phyloP scores from a whole-genome alignment of 2,797 vertebrate genomes.

The Pygocentrus nattereri region DNA sequence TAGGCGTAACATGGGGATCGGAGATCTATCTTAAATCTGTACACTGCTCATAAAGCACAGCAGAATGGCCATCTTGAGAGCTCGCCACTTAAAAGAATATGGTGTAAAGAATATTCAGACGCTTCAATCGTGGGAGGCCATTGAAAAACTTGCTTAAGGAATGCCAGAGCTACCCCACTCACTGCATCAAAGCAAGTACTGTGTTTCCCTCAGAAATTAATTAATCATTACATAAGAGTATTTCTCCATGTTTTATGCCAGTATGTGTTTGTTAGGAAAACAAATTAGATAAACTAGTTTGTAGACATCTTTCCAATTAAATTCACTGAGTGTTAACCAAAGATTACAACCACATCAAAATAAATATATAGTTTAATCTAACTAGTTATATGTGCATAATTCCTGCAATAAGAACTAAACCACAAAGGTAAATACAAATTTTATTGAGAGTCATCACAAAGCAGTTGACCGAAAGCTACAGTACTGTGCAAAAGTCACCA shows the following conservation, averaged over 20 bases:
- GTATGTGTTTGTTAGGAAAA: neutral
- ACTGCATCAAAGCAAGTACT: neutral
- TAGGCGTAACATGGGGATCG: neutral
- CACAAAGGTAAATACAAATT: no score
- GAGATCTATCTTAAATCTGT: no score
- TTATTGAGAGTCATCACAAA: no score
- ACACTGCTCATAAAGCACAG: neutral
- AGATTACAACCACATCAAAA: no score
- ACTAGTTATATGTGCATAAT: no score
- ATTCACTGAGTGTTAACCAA: no score
- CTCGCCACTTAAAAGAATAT: neutral
- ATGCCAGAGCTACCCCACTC: neutral
- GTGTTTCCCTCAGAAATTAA: neutral
- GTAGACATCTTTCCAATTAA: no score
- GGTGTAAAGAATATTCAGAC: neutral
- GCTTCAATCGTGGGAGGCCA: neutral
- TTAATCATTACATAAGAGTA: neutral
- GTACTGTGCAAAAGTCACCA: no score
- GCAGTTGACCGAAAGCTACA: no score
- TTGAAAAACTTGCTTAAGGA: neutral
- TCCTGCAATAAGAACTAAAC: no score
- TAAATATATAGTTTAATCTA: no score
- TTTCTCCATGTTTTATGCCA: neutral
- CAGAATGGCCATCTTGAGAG: neutral
- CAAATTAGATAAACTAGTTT: neutral